phyloP scores from a whole-genome alignment of 2,113 vertebrate species.

The Macroglossus sobrinus region DNA sequence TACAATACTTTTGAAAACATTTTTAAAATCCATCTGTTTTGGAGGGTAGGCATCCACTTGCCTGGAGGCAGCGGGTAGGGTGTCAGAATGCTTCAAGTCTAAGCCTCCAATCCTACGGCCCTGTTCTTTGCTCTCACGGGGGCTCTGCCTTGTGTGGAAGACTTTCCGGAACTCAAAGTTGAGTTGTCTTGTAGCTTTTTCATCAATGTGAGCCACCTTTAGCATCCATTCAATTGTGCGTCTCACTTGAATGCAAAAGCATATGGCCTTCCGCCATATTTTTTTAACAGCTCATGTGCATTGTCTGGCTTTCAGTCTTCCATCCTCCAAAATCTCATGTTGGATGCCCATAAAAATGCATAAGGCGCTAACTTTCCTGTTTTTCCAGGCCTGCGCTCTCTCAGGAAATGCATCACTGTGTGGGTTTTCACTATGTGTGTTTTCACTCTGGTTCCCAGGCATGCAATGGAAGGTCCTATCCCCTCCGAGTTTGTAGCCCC shows the following conservation, averaged over 20 bases:
- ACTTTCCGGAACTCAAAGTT: rapidly evolving
- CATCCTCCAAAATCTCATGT: slow-evolving; percentile 6
- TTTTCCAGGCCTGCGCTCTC: slow-evolving; percentile 60
- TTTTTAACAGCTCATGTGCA: background rate
- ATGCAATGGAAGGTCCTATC: background rate
- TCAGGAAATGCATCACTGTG: slow-evolving; percentile 65
- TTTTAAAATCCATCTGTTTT: background rate
- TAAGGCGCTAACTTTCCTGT: slow-evolving; percentile 67
- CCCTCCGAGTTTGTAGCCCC: background rate
- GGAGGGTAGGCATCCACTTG: rapidly evolving
- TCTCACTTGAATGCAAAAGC: background rate
- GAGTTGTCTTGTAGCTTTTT: background rate
- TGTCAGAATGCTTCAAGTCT: rapidly evolving
- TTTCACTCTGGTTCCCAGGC: slow-evolving; percentile 24
- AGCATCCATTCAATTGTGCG: background rate
- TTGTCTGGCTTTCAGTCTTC: background rate
- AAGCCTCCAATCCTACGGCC: rapidly evolving
- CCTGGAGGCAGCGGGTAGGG: background rate
- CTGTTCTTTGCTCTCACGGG: background rate
- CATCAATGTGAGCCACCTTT: rapidly evolving
- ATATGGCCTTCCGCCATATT: background rate
- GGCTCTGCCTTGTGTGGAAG: rapidly evolving
- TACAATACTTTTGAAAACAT: background rate
- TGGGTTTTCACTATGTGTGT: background rate
- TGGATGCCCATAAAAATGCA: slow-evolving; percentile 52